A percentile compares a stretch with the other conserved stretches of the same genome.
phyloP scores from a whole-genome alignment of 1,140 invertebrate genomes.

The Adelges cooleyi region DNA sequence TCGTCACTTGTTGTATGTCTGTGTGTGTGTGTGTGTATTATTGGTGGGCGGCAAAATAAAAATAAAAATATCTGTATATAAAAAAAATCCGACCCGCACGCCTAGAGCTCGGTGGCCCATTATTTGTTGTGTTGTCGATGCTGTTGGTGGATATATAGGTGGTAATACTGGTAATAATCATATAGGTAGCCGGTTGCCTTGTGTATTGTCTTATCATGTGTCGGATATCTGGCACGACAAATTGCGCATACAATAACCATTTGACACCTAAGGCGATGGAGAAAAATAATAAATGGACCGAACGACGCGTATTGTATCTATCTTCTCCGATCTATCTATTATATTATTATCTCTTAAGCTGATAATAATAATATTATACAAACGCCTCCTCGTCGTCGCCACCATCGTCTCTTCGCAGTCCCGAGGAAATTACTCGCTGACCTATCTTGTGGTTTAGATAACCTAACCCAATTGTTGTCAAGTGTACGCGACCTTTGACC shows the following conservation, averaged over 20 bases:
- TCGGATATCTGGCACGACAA: slow-evolving; percentile 10
- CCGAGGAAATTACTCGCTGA: no score
- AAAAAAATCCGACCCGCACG: slow-evolving; percentile 1
- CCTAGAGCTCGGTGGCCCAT: not conserved
- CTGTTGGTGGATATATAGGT: no score
- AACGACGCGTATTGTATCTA: no score
- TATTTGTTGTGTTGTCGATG: not conserved
- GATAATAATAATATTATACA: no score
- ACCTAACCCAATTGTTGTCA: no score
- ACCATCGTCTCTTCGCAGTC: no score
- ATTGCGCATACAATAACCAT: slow-evolving; percentile 1
- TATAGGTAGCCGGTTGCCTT: not conserved
- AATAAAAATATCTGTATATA: not conserved
- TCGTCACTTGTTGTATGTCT: not conserved
- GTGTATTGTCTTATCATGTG: not conserved
- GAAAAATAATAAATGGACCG: not conserved
- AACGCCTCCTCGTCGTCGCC: not conserved
- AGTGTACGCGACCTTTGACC: no score
- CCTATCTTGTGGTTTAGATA: no score
- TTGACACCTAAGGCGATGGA: not conserved
- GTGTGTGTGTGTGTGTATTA: not conserved
- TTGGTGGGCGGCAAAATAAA: slow-evolving; percentile 2
- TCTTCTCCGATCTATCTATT: no score
- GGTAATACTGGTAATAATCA: no score
- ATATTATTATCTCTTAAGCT: no score